Percentiles rank a stretch among this genome's conserved stretches.
phyloP scores from a whole-genome alignment of 2,888 invertebrate species.

The Amphipyra tragopoginis region DNA sequence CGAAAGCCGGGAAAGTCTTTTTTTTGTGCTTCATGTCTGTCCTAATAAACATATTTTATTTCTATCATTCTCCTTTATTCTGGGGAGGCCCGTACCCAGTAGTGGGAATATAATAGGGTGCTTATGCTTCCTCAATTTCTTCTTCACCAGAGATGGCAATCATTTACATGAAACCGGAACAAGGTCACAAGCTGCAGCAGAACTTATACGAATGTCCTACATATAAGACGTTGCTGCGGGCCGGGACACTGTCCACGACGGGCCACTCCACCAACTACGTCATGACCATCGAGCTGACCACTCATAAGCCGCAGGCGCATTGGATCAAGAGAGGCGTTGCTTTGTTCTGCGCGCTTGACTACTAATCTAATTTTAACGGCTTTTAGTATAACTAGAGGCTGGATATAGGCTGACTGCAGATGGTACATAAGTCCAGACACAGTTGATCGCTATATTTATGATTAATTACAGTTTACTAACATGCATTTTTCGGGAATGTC shows the following conservation, averaged over 20 bases:
- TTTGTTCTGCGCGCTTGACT: conserved; percentile 93
- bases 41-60: no score
- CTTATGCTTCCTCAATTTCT: neutral
- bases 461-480: no score
- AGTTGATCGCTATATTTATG: no score
- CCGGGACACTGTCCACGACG: conserved; percentile 94
- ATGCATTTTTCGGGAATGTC: no score
- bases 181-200: conserved; percentile 86
- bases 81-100: no score
- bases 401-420: no score
- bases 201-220: conserved; percentile 92
- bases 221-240: conserved; percentile 94
- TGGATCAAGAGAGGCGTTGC: conserved; percentile 95
- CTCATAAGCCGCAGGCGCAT: conserved; percentile 91
- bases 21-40: no score
- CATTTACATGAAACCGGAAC: conserved; percentile 92
- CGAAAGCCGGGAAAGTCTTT: no score
- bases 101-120: no score
- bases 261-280: conserved; percentile 96
- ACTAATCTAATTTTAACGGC: conserved; percentile 58
- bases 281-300: conserved; percentile 92
- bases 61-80: no score
- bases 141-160: conserved; percentile 91
- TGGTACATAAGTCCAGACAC: no score
- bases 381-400: no score